Evolutionary conservation across 2,888 invertebrate species (phyloP).

Genomic region (Xanthorhoe designata): DNA sequence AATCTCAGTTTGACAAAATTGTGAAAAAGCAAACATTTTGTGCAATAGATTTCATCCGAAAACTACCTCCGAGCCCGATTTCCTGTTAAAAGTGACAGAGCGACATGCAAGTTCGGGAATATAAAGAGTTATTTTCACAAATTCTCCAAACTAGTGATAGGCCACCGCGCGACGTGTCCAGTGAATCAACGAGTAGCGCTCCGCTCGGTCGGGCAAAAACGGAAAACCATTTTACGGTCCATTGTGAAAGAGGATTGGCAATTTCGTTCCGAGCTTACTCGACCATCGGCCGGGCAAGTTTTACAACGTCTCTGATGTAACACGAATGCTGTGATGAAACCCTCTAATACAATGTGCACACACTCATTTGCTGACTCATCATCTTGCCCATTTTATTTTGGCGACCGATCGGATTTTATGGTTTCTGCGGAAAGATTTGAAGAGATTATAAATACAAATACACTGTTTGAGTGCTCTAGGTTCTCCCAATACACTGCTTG

Average conservation of each 20-base stretch:
- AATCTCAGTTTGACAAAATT: background rate
- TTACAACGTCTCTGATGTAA: slow-evolving; percentile 80
- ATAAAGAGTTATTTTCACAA: slow-evolving; percentile 77
- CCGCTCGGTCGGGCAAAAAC: slow-evolving; percentile 83
- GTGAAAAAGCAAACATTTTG: background rate
- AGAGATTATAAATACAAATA: slow-evolving; percentile 12
- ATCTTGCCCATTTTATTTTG: slow-evolving; percentile 39
- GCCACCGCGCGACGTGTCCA: slow-evolving; percentile 80
- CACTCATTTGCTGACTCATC: slow-evolving; percentile 50
- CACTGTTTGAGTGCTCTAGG: background rate
- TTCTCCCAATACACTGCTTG: background rate
- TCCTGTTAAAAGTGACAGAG: slow-evolving; percentile 35
- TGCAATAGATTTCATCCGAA: slow-evolving; percentile 5
- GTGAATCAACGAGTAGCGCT: slow-evolving; percentile 81
- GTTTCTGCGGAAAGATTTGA: slow-evolving; percentile 32
- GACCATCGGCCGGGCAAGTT: slow-evolving; percentile 80
- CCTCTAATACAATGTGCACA: slow-evolving; percentile 62
- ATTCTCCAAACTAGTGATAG: slow-evolving; percentile 76
- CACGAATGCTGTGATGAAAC: slow-evolving; percentile 65
- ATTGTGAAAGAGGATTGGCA: slow-evolving; percentile 85
- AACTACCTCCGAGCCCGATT: slow-evolving; percentile 15
- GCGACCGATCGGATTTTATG: slow-evolving; percentile 30
- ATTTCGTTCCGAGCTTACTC: slow-evolving; percentile 82
- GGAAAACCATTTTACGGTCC: slow-evolving; percentile 86
- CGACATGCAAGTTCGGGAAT: slow-evolving; percentile 52